A percentile compares a stretch with the other conserved stretches of the same genome.
These are phyloP conservation scores for Tychaedon coryphoeus DNA, from an alignment of 2,113 vertebrate genomes.

Conservation along the genomic window DNA sequence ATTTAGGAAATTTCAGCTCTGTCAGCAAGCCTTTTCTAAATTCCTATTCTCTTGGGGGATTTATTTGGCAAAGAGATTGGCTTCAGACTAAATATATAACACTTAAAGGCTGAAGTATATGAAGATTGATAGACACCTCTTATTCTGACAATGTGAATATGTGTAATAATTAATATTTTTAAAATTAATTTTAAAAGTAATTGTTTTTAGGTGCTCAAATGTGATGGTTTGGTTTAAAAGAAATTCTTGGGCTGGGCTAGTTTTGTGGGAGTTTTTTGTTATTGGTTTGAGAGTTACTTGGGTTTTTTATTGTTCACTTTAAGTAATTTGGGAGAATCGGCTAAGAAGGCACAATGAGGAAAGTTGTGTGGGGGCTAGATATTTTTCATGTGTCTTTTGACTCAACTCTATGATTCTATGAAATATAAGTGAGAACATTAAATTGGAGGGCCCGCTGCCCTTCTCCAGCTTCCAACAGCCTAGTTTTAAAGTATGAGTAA, in stretches of 20 bases:
- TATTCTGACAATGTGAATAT: neutral
- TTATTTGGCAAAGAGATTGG: neutral
- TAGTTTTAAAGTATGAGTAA: neutral
- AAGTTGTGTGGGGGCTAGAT: neutral
- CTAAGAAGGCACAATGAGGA: neutral
- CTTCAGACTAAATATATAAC: neutral
- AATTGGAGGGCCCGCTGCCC: neutral
- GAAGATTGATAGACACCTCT: neutral
- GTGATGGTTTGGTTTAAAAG: neutral
- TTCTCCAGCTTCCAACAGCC: neutral
- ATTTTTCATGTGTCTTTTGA: neutral
- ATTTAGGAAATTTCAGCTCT: neutral
- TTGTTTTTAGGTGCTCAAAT: rapidly evolving
- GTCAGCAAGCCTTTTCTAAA: neutral
- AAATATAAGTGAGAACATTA: neutral
- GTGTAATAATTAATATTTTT: neutral
- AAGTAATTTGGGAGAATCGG: neutral
- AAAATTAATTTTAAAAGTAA: neutral
- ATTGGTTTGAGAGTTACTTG: neutral
- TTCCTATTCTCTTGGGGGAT: neutral
- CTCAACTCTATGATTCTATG: neutral
- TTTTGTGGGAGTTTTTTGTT: neutral
- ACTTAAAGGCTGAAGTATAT: neutral
- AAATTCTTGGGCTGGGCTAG: rapidly evolving
- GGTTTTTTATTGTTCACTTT: neutral